Conservation (phyloP, 2,113 vertebrate genomes). For the Sinocyclocheilus anophthalmus region DNA sequence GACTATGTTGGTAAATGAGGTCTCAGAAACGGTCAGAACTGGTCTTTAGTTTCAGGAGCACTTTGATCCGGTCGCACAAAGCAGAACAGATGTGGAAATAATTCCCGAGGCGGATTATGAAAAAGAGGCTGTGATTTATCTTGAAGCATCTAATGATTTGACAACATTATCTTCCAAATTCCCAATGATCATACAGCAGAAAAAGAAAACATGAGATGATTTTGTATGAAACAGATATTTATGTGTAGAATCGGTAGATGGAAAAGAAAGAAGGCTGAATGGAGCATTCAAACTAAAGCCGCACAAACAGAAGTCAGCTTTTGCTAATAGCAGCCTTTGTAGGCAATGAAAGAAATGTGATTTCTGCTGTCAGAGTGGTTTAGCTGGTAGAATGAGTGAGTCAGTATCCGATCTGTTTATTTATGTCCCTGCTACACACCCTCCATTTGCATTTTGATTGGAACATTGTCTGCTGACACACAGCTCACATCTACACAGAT, state of each 20-base stretch:
- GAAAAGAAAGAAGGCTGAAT: constrained; percentile 19
- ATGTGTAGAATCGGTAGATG: not conserved
- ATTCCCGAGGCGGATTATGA: not conserved
- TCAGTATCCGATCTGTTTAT: constrained; percentile 70
- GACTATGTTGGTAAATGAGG: not conserved
- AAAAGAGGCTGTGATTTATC: constrained; percentile 19
- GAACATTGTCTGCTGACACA: constrained; percentile 71
- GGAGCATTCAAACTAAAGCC: constrained; percentile 19
- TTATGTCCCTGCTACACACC: constrained; percentile 64
- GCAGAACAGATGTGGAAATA: constrained; percentile 28
- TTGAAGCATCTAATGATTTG: constrained; percentile 38
- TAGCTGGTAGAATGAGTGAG: constrained; percentile 68
- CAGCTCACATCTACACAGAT: constrained; percentile 73
- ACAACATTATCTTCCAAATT: constrained; percentile 2
- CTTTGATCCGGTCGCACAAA: constrained; percentile 12
- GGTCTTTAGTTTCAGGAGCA: constrained; percentile 11
- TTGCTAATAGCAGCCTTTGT: constrained; percentile 58
- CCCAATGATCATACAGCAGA: constrained; percentile 8
- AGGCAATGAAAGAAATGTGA: constrained; percentile 46
- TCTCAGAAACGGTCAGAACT: not conserved
- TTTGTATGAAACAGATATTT: constrained; percentile 23
- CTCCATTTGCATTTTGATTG: constrained; percentile 81
- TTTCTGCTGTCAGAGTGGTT: constrained; percentile 57
- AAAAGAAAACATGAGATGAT: constrained; percentile 4
- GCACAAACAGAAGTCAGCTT: constrained; percentile 52